These are phyloP conservation scores for Notodonta dromedarius DNA, from an alignment of 2,888 invertebrate species.

Conservation along the genomic window DNA sequence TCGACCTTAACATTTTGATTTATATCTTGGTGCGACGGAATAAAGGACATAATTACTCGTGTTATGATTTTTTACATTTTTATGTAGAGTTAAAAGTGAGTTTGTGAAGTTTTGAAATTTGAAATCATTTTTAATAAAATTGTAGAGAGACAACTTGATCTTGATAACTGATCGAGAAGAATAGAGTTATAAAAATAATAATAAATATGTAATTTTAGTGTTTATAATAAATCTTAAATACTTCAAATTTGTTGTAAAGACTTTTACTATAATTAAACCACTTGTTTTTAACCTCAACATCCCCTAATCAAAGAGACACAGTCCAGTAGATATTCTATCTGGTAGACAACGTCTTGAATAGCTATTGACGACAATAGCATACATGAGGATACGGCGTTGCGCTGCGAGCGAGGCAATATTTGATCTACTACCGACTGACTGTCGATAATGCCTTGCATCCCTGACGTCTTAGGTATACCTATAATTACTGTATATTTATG, in stretches of 20 bases:
- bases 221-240: too few relatives aligned
- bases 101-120: too few relatives aligned
- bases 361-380: constrained; percentile 38
- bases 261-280: too few relatives aligned
- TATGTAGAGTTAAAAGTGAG: neutral
- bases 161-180: too few relatives aligned
- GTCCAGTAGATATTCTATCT: neutral
- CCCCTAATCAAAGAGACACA: neutral
- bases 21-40: constrained; percentile 29
- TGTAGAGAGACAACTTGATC: too few relatives aligned
- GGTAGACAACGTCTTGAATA: constrained; percentile 27
- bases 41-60: constrained; percentile 40
- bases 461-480: constrained; percentile 10
- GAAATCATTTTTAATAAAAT: too few relatives aligned
- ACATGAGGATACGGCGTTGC: constrained; percentile 32
- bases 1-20: constrained; percentile 30
- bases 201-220: too few relatives aligned
- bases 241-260: too few relatives aligned
- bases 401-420: constrained; percentile 41
- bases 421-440: constrained; percentile 34
- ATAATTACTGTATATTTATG: neutral
- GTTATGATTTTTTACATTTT: constrained; percentile 2
- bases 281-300: too few relatives aligned
- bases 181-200: too few relatives aligned
- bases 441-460: constrained; percentile 38